phyloP scores from a whole-genome alignment of 2,113 vertebrate species.

The Pitta sordida region DNA sequence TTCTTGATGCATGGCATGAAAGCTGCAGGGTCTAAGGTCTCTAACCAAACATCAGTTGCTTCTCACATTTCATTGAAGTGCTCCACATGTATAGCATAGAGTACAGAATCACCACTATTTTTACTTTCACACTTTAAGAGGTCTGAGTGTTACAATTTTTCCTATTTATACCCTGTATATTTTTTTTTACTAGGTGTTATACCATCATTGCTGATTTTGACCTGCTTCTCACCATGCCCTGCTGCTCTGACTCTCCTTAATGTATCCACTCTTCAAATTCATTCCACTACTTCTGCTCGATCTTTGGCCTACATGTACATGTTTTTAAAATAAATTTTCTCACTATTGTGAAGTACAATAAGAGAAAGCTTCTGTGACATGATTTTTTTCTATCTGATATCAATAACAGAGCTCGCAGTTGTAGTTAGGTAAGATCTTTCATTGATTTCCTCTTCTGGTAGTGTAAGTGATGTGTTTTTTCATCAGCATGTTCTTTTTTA shows the following conservation, averaged over 20 bases:
- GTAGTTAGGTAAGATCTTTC: neutral
- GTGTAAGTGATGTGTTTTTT: neutral
- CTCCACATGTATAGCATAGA: neutral
- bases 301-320: neutral
- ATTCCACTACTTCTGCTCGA: neutral
- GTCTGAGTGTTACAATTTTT: neutral
- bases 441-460: neutral
- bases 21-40: neutral
- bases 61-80: neutral
- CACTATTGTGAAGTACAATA: neutral
- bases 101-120: neutral
- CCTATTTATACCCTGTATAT: neutral
- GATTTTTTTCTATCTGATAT: neutral
- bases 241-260: neutral
- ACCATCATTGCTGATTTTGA: neutral
- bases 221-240: neutral
- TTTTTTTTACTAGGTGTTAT: neutral
- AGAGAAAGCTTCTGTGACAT: neutral
- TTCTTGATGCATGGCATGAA: neutral
- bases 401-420: neutral
- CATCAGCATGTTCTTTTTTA: neutral
- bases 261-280: neutral
- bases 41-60: neutral
- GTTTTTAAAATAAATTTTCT: neutral
- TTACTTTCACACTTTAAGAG: neutral